A percentile compares a stretch with the other conserved stretches of the same genome.
These are phyloP conservation scores for Corynorhinus townsendii DNA, from an alignment of 2,113 vertebrate genomes.

Conservation along the genomic window DNA sequence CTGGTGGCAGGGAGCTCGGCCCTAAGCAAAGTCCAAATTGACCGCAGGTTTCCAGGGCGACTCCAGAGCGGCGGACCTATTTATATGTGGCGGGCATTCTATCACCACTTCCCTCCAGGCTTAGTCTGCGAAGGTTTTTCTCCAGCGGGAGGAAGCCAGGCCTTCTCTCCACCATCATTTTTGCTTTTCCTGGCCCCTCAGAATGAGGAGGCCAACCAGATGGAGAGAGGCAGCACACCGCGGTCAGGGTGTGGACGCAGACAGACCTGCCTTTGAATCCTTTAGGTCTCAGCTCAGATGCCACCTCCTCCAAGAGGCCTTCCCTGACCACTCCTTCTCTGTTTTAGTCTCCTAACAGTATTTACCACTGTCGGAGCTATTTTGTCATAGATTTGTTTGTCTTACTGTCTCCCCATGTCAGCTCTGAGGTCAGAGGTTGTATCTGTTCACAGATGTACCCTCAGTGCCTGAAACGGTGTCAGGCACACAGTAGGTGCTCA, in stretches of 20 bases:
- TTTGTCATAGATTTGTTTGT: neutral
- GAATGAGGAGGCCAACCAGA: rapidly evolving
- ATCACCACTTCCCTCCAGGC: constrained; percentile 53
- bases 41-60: constrained; percentile 68
- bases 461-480: neutral
- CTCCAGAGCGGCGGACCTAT: constrained; percentile 18
- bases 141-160: neutral
- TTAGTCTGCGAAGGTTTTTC: neutral
- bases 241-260: neutral
- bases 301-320: neutral
- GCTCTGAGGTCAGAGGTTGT: neutral
- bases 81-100: constrained; percentile 56
- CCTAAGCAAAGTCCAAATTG: constrained; percentile 63
- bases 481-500: neutral
- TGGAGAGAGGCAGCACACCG: too few species aligned
- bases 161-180: neutral
- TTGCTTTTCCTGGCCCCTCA: neutral
- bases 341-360: neutral
- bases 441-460: neutral
- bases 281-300: neutral
- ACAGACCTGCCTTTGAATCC: neutral
- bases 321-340: neutral
- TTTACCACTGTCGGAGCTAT: neutral
- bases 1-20: constrained; percentile 51
- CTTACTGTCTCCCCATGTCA: neutral